Base-by-base conservation (phyloP, 2,888 invertebrate genomes). In the Chalcis sispes region DNA sequence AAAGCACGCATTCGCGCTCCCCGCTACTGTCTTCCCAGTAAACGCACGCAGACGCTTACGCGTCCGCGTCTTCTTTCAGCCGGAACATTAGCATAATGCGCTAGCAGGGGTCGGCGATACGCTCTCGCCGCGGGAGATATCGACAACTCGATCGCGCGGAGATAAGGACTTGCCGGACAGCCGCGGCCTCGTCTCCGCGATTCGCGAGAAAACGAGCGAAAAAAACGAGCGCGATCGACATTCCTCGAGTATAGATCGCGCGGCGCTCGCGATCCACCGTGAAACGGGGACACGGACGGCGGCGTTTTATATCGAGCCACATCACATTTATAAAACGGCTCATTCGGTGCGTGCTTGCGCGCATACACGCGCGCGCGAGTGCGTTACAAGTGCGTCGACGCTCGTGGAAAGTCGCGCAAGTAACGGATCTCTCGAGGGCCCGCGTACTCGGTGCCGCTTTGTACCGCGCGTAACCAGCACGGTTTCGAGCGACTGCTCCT, bases 51-150 rank as follows among this genome's bases (percentile, higher is more conserved):
- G 15, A 42, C 50, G 50, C 20, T 46, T n/a, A 46, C 27, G 27
- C 27, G 18, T 23, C 52, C 13, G 23, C 56, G 48, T 72, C 72
- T 71, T 62, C 25, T 15, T 54, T 46, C 23, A 56, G 23, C n/a
- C 58, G n/a, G n/a, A n/a, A 64, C 70, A 70, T 65, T 65, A 70
- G 65, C 78, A 77, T 78, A 72, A 74, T 76, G 75, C 77, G 13
- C 13, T 23, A 77, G 76, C 69, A 78, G 76, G 54, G 79, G 75
- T 78, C 67, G 42, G 27, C 42, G n/a, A 46, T 18, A 46, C 61
- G 61, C 20, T 7, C 18, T 18, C 48, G 20, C 48, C 15, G 48
- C 48, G 1, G 48, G n/a, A n/a, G n/a, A 1, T 18, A 23, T 23
- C 10, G 23, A 25, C 52, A 23, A 52, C 52, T 10, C 8, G 42